Percentiles rank a stretch among this genome's conserved stretches.
These are phyloP conservation scores for Stichodactyla mertensii DNA, from an alignment of 64 coral and sea anemone species.

Conservation along the genomic window DNA sequence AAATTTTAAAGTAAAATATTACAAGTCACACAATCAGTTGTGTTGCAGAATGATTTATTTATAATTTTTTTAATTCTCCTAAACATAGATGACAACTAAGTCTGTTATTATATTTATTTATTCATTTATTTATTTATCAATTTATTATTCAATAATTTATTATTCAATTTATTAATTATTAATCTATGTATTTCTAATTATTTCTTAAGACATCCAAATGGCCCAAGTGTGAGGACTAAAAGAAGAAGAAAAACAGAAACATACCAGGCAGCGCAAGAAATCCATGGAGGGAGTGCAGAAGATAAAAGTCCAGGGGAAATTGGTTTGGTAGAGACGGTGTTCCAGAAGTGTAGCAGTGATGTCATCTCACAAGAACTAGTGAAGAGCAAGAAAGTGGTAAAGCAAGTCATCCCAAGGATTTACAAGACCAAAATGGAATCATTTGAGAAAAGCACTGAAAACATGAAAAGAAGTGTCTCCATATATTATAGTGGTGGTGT, in stretches of 20 bases:
- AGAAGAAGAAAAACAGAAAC: conserved; percentile 11
- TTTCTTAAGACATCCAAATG: not conserved
- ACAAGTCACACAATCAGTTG: no score
- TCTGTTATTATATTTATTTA: not conserved
- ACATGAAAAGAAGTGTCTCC: conserved; percentile 40
- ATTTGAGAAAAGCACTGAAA: conserved; percentile 16
- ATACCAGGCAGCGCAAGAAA: conserved; percentile 14
- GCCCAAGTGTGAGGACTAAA: not conserved
- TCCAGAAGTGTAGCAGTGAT: not conserved
- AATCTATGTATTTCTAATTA: not conserved
- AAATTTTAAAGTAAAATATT: no score
- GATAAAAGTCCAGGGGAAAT: not conserved
- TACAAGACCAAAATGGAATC: not conserved
- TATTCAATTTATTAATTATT: not conserved
- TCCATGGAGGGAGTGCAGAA: not conserved
- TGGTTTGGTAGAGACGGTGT: conserved; percentile 1
- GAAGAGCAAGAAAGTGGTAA: not conserved
- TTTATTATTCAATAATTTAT: not conserved
- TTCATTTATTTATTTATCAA: not conserved
- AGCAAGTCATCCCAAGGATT: not conserved
- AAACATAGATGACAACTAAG: no score
- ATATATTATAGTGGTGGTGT: conserved; percentile 56
- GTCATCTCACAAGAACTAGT: not conserved
- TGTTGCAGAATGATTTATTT: no score
- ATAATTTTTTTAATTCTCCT: no score